Conservation (phyloP, 2,113 vertebrate genomes). For the Archocentrus centrarchus region DNA sequence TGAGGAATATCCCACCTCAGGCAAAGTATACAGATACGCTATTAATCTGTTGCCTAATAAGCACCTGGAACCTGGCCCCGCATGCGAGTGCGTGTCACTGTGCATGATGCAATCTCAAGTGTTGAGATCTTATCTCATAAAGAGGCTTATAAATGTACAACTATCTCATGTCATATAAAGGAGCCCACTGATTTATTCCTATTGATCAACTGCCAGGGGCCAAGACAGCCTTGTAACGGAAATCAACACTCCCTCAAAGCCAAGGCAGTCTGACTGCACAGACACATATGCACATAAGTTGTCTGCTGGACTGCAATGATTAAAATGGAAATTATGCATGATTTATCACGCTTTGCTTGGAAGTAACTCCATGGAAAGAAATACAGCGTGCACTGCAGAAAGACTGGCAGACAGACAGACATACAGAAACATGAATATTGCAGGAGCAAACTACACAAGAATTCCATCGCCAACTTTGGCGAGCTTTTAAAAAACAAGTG, state of each 20-base stretch:
- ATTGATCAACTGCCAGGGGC: slow-evolving; percentile 80
- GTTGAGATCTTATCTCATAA: slow-evolving; percentile 83
- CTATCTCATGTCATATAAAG: slow-evolving; percentile 81
- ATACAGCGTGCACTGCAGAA: slow-evolving; percentile 8
- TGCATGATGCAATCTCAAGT: slow-evolving; percentile 77
- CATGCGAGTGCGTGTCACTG: slow-evolving; percentile 54
- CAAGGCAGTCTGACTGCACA: slow-evolving; percentile 52
- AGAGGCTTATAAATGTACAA: slow-evolving; percentile 84
- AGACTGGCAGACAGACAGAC: slow-evolving; percentile 54
- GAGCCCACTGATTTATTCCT: slow-evolving; percentile 81
- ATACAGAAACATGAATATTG: slow-evolving; percentile 67
- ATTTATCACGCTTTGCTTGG: slow-evolving; percentile 68
- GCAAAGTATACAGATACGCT: slow-evolving; percentile 21
- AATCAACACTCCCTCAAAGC: slow-evolving; percentile 78
- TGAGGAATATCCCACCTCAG: slow-evolving; percentile 35
- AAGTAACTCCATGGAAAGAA: slow-evolving; percentile 58
- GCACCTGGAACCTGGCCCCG: slow-evolving; percentile 13
- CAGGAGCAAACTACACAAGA: slow-evolving; percentile 41
- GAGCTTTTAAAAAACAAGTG: slow-evolving; percentile 64
- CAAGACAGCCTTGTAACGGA: slow-evolving; percentile 78
- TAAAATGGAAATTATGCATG: slow-evolving; percentile 76
- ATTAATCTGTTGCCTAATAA: slow-evolving; percentile 56
- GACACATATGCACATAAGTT: slow-evolving; percentile 58
- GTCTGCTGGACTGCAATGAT: slow-evolving; percentile 59
- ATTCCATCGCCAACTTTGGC: slow-evolving; percentile 63